Evolutionary conservation across 2,113 vertebrate species (phyloP).

Genomic region (Dasypus novemcinctus): DNA sequence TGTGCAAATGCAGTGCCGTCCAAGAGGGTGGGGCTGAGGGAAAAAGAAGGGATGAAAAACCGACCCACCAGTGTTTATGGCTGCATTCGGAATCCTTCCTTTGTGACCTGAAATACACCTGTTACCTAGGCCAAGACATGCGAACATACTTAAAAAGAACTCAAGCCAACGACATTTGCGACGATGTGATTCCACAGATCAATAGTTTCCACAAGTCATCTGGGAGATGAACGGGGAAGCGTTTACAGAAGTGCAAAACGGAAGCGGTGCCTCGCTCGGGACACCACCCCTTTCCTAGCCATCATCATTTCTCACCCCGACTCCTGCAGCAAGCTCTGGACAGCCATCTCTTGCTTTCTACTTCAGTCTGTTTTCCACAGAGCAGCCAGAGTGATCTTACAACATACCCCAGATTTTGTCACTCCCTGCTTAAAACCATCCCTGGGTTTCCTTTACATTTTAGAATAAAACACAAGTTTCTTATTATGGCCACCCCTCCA

Average conservation of each 20-base stretch:
- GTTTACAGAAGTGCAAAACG: background rate
- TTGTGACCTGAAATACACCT: constrained; percentile 41
- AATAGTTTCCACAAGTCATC: background rate
- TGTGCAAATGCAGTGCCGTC: background rate
- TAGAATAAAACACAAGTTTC: background rate
- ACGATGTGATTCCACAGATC: background rate
- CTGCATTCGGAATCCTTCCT: background rate
- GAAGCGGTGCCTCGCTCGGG: background rate
- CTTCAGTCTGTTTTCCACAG: background rate
- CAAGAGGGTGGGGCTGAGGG: background rate
- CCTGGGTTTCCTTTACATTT: background rate
- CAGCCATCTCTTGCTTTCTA: background rate
- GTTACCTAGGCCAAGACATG: background rate
- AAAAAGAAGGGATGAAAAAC: background rate
- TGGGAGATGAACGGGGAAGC: background rate
- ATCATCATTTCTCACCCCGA: background rate
- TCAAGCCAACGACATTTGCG: background rate
- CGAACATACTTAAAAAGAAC: background rate
- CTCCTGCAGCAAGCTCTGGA: background rate
- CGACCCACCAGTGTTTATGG: background rate
- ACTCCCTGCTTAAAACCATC: background rate
- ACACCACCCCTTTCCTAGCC: background rate
- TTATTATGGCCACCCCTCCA: background rate
- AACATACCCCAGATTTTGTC: background rate
- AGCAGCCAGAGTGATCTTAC: background rate